Conservation (phyloP, 2,797 vertebrate species). For the Amazona finschi region DNA sequence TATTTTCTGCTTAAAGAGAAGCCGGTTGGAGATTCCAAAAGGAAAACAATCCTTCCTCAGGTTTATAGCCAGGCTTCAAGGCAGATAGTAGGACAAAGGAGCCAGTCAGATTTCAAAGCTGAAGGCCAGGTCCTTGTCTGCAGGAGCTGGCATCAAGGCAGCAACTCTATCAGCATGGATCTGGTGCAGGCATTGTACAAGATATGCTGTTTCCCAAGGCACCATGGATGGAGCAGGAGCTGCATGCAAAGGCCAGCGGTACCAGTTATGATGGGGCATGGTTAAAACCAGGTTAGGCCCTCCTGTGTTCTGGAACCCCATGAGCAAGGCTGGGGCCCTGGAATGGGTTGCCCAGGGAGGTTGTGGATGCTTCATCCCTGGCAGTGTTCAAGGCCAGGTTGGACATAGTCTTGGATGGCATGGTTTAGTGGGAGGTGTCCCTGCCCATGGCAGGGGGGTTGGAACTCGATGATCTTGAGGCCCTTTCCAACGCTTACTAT, state of each 20-base stretch:
- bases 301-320: neutral
- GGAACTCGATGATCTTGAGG: no score
- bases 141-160: neutral
- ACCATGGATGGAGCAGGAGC: neutral
- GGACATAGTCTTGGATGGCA: no score
- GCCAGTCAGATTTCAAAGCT: neutral
- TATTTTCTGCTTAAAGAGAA: neutral
- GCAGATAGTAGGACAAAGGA: neutral
- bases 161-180: neutral
- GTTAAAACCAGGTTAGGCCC: neutral
- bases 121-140: neutral
- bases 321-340: neutral
- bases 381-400: no score
- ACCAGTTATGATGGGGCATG: rapidly evolving
- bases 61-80: neutral
- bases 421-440: no score
- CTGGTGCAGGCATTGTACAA: neutral
- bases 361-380: no score
- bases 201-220: neutral
- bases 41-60: neutral
- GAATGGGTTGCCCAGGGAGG: no score
- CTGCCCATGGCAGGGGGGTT: no score
- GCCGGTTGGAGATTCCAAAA: neutral
- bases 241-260: neutral
- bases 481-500: no score